phyloP scores from a whole-genome alignment of 2,888 invertebrate genomes.

The Sinotaia quadrata region DNA sequence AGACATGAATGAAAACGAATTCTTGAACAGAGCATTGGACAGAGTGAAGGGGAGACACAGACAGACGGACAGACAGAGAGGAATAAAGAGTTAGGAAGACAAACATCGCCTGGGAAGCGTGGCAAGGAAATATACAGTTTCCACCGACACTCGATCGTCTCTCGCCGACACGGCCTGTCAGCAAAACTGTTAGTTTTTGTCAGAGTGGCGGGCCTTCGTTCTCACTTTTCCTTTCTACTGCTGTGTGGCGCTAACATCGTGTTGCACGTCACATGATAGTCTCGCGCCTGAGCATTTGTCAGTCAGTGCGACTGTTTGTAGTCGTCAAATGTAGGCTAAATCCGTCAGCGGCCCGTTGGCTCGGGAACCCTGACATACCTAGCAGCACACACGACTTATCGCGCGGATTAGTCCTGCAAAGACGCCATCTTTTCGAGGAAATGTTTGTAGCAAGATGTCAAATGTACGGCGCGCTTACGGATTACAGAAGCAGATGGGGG shows the following conservation, averaged over 20 bases:
- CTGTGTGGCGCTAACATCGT: neutral
- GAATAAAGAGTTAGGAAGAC: neutral
- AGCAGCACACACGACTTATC: too few relatives aligned
- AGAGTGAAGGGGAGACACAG: neutral
- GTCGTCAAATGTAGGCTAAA: constrained; percentile 7
- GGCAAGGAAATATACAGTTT: too few relatives aligned
- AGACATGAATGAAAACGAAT: neutral
- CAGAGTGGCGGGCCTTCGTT: constrained; percentile 13
- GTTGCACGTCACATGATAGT: constrained; percentile 22
- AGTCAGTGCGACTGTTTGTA: constrained; percentile 24
- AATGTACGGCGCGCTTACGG: too few relatives aligned
- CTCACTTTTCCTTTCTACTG: constrained; percentile 4
- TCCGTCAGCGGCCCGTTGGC: constrained; percentile 1
- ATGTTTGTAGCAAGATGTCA: too few relatives aligned
- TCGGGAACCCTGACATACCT: neutral
- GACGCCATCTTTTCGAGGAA: too few relatives aligned
- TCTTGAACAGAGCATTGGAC: neutral
- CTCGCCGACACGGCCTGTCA: constrained; percentile 21
- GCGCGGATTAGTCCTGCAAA: too few relatives aligned
- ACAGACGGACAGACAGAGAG: constrained; percentile 1
- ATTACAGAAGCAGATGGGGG: too few relatives aligned
- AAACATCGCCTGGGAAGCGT: neutral
- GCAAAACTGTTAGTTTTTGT: constrained; percentile 20
- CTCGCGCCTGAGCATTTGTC: constrained; percentile 16
- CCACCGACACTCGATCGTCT: constrained; percentile 4